Percentiles rank a stretch among this genome's conserved stretches.
phyloP scores from a whole-genome alignment of 1,140 invertebrate genomes.

The Apis florea region DNA sequence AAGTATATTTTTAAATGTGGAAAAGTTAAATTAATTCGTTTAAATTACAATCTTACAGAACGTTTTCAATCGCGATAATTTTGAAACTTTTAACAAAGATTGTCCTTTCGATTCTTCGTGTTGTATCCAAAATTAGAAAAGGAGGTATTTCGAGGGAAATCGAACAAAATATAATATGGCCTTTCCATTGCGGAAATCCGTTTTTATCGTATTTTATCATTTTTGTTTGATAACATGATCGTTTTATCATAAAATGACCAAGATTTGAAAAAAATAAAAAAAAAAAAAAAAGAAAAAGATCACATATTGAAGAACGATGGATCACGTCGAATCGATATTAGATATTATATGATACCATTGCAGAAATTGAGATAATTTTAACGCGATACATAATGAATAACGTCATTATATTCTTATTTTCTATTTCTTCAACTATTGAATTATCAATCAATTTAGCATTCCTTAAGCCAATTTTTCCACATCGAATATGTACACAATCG shows the following conservation, averaged over 20 bases:
- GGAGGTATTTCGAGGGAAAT: background rate
- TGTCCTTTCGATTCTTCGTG: background rate
- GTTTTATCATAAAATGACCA: background rate
- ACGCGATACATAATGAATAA: background rate
- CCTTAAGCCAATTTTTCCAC: no score
- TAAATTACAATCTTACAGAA: no score
- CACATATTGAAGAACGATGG: background rate
- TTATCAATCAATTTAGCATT: no score
- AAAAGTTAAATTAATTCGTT: background rate
- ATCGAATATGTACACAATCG: no score
- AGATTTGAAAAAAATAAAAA: no score
- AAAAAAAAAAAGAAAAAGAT: background rate
- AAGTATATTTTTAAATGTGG: no score
- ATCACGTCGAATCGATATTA: background rate
- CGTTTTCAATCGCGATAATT: no score
- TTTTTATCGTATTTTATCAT: background rate
- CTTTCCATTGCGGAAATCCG: background rate
- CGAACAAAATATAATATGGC: background rate
- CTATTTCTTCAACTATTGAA: no score
- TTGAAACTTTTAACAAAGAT: background rate
- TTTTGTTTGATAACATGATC: background rate
- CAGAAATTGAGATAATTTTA: background rate
- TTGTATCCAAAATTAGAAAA: background rate
- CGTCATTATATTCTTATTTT: background rate
- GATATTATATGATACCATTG: background rate